Evolutionary conservation across 2,113 vertebrate genomes (phyloP).

Genomic region (Mobula birostris): DNA sequence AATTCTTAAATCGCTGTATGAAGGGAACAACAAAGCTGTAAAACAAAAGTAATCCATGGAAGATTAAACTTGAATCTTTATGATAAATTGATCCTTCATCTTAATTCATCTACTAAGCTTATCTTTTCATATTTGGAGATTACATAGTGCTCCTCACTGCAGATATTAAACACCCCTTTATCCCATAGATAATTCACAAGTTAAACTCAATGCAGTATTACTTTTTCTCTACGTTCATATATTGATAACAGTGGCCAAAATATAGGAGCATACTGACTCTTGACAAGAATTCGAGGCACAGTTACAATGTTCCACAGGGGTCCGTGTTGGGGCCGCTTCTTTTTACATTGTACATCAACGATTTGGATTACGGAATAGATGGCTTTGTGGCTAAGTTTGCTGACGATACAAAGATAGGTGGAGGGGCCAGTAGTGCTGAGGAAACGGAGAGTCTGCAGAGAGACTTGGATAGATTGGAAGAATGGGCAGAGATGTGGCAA

Average conservation of each 20-base stretch:
- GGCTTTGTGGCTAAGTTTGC: too few species aligned
- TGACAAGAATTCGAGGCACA: background rate
- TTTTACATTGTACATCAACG: too few species aligned
- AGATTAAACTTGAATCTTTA: slow-evolving; percentile 41
- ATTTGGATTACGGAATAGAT: too few species aligned
- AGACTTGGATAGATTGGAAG: too few species aligned
- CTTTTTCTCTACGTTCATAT: background rate
- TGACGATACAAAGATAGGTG: too few species aligned
- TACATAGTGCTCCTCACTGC: slow-evolving; percentile 16
- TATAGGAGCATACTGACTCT: slow-evolving; percentile 2
- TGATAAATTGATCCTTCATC: slow-evolving; percentile 9
- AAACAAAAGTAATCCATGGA: slow-evolving; percentile 42
- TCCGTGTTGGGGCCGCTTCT: too few species aligned
- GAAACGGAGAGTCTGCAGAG: too few species aligned
- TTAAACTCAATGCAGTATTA: background rate
- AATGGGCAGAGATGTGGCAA: too few species aligned
- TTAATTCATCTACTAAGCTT: slow-evolving; percentile 4
- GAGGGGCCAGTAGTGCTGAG: too few species aligned
- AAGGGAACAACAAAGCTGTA: slow-evolving; percentile 35
- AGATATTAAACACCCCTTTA: slow-evolving; percentile 21
- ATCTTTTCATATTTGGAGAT: slow-evolving; percentile 11
- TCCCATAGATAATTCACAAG: background rate
- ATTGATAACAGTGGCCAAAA: slow-evolving; percentile 4
- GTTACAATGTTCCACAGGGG: background rate
- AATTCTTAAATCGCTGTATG: slow-evolving; percentile 22